phyloP scores from a whole-genome alignment of 1,140 invertebrate genomes.

The Xylocopa sonorina region DNA sequence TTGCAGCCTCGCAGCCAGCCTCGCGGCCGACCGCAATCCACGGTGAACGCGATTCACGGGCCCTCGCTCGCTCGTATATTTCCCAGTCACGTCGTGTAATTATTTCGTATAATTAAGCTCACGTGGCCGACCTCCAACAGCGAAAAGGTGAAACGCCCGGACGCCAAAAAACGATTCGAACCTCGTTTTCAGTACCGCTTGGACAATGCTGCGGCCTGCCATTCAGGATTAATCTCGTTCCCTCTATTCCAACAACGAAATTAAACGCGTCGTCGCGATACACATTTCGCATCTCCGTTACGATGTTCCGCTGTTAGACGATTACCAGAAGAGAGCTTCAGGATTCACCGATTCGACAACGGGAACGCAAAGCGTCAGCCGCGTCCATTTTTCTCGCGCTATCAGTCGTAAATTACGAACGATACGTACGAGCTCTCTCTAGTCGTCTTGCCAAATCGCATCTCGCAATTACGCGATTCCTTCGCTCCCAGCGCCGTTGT shows the following conservation, averaged over 20 bases:
- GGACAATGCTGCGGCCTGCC: too few relatives aligned
- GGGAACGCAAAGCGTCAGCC: neutral
- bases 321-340: conserved; percentile 13
- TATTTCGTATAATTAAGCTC: conserved; percentile 70
- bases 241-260: too few relatives aligned
- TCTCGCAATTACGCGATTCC: neutral
- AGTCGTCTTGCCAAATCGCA: conserved; percentile 10
- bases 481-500: neutral
- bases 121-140: conserved; percentile 16
- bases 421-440: conserved; percentile 19
- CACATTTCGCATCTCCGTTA: neutral
- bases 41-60: conserved; percentile 57
- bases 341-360: conserved; percentile 27
- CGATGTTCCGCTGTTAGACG: neutral
- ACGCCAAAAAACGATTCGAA: conserved; percentile 8
- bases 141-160: neutral
- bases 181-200: conserved; percentile 15
- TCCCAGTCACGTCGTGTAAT: conserved; percentile 52
- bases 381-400: neutral
- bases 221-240: neutral
- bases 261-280: neutral
- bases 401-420: conserved; percentile 17
- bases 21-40: conserved; percentile 62
- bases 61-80: conserved; percentile 43
- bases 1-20: conserved; percentile 47